Conservation (phyloP, 2,113 vertebrate species). For the Probosciger aterrimus region DNA sequence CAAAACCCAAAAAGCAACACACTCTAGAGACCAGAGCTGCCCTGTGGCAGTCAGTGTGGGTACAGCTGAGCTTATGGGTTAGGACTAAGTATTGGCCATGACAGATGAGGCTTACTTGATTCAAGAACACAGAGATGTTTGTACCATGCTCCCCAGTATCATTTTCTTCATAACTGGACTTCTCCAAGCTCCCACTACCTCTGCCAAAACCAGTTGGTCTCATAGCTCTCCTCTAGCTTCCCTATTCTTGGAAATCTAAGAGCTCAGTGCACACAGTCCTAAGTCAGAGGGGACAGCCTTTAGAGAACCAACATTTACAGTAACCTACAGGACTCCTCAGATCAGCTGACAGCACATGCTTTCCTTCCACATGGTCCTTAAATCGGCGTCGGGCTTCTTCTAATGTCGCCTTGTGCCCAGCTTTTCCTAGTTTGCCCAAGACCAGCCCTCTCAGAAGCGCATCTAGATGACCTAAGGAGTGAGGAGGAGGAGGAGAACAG, state of each 20-base stretch:
- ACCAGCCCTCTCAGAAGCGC: slow-evolving; percentile 91
- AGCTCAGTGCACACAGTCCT: neutral
- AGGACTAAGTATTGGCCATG: neutral
- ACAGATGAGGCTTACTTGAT: neutral
- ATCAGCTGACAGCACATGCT: slow-evolving; percentile 87
- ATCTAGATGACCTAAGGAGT: slow-evolving; percentile 86
- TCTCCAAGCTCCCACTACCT: neutral
- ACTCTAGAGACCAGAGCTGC: neutral
- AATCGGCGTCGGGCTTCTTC: slow-evolving; percentile 95
- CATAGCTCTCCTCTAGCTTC: neutral
- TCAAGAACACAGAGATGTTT: neutral
- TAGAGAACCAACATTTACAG: neutral
- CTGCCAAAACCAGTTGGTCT: neutral
- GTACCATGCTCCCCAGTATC: neutral
- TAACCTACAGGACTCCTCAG: slow-evolving; percentile 91
- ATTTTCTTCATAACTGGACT: neutral
- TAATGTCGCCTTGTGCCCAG: slow-evolving; percentile 92
- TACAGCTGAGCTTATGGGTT: neutral
- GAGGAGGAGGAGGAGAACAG: neutral
- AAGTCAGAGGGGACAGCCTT: neutral
- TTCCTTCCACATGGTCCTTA: slow-evolving; percentile 94
- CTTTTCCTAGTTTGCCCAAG: slow-evolving; percentile 93
- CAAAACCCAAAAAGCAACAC: neutral
- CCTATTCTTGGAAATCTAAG: neutral
- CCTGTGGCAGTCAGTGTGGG: neutral